Evolutionary conservation across 2,888 invertebrate genomes (phyloP).

Genomic region (Cyclophora albipunctata): DNA sequence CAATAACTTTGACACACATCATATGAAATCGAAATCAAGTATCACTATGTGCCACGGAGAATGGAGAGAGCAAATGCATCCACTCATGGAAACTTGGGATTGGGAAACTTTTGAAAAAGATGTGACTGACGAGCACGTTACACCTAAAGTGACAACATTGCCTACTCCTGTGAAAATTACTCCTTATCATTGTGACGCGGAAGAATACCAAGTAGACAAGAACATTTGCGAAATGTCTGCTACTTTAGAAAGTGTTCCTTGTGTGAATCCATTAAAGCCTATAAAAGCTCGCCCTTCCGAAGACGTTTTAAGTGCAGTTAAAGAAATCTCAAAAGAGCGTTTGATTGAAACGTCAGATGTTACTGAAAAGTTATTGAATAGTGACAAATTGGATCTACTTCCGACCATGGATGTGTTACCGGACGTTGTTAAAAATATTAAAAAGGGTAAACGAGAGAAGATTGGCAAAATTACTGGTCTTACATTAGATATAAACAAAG

Average conservation of each 20-base stretch:
- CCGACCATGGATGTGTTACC: constrained; percentile 79
- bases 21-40: constrained; percentile 69
- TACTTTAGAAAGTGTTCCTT: constrained; percentile 77
- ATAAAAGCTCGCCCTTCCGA: constrained; percentile 67
- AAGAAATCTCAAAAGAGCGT: constrained; percentile 72
- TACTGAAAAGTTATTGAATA: constrained; percentile 73
- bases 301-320: constrained; percentile 59
- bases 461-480: constrained; percentile 79
- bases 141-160: constrained; percentile 58
- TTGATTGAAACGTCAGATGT: constrained; percentile 77
- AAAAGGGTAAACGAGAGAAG: constrained; percentile 74
- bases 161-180: constrained; percentile 67
- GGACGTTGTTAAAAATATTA: constrained; percentile 77
- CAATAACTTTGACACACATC: constrained; percentile 66
- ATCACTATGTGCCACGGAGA: constrained; percentile 68
- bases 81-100: constrained; percentile 78
- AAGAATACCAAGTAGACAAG: constrained; percentile 65
- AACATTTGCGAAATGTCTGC: constrained; percentile 70
- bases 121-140: constrained; percentile 60
- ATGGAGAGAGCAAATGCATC: constrained; percentile 79
- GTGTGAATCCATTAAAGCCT: constrained; percentile 77
- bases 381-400: constrained; percentile 72
- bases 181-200: constrained; percentile 68
- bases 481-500: constrained; percentile 78
- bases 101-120: constrained; percentile 79